phyloP scores from a whole-genome alignment of 2,888 invertebrate species.

The Tenthredo livida region DNA sequence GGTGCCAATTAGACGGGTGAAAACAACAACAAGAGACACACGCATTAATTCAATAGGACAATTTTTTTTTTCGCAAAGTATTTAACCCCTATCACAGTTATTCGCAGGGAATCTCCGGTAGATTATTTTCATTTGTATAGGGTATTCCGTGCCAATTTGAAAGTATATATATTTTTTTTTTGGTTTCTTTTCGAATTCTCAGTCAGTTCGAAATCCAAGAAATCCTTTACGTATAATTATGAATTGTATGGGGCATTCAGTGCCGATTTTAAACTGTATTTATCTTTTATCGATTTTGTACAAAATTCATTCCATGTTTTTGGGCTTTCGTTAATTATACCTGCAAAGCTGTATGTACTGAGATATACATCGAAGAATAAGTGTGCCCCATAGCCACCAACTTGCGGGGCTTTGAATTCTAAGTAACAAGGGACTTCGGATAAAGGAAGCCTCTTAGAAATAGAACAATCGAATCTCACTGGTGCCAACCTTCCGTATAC shows the following conservation, averaged over 20 bases:
- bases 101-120: neutral
- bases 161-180: no score
- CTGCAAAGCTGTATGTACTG: neutral
- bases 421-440: slow-evolving; percentile 13
- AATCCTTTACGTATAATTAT: neutral
- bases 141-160: neutral
- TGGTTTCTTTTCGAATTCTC: neutral
- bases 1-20: neutral
- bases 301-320: neutral
- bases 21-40: neutral
- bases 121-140: neutral
- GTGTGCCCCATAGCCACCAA: neutral
- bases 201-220: neutral
- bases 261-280: neutral
- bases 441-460: slow-evolving; percentile 31
- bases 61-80: neutral
- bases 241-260: neutral
- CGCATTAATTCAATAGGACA: neutral
- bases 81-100: neutral
- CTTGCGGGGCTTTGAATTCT: slow-evolving; percentile 30
- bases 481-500: neutral
- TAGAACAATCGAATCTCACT: slow-evolving; percentile 27
- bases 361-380: neutral
- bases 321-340: slow-evolving; percentile 1
- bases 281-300: neutral